Base-by-base conservation (phyloP, 2,888 invertebrate species). In the Phasia obesa region DNA sequence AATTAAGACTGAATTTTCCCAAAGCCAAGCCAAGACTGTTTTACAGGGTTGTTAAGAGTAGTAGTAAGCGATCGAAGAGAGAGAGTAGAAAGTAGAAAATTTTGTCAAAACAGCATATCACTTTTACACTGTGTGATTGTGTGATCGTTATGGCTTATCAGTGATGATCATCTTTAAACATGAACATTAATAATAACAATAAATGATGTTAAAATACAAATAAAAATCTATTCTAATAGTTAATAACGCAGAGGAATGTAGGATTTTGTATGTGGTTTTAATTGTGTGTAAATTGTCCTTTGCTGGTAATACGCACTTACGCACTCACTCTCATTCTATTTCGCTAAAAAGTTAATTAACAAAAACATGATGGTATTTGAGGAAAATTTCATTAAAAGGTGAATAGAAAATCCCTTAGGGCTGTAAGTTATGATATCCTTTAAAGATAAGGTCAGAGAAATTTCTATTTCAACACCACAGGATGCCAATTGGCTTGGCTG, bases 181-280 rank as follows among this genome's bases (percentile, higher is more conserved):
- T 57, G 38, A 65, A 59, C 55, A 70, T 77, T 77, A 62, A 62
- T 53, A 67, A 47, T 35, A 60, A 51, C 5, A 42, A 79, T 65
- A 27, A 49, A 19, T 42, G 27, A 69, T 42, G 42, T 70, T 62
- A 55, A 59, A 64, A 53, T 62, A 25, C 6, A 19, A 59, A 53
- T 69, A 17, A 74, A 74, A 65, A 73, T 76, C 31, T n/a, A n/a
- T n/a, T n/a, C n/a, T 62, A 49, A 71, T 73, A 73, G 80, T 84
- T 88, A 85, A 38, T 64, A 70, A 49, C 19, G 86, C 85, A 86
- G 85, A 82, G 85, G 86, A 87, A 86, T 87, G 86, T 84, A 85
- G 6, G 7, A 31, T 87, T 86, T 84, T 87, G 25, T 4, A 85
- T 88, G 88, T 84, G 88, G 88, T 87, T 88, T 87, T 87, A 88